Conservation (phyloP, 2,113 vertebrate species). For the Vicugna pacos region DNA sequence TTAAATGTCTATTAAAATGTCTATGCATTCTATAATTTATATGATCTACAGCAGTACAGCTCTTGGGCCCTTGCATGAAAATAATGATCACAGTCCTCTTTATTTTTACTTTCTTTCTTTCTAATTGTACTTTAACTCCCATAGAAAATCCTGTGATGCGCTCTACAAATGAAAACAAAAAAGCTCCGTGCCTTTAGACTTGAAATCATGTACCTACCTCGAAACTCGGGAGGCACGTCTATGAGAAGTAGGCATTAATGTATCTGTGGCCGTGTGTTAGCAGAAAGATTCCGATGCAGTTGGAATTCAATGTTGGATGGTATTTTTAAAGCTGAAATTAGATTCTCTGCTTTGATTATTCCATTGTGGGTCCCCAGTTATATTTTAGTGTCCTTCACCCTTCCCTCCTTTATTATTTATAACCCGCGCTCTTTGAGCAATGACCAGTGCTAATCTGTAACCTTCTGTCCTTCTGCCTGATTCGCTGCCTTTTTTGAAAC, state of each 20-base stretch:
- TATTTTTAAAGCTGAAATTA: constrained; percentile 96
- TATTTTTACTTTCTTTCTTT: not conserved
- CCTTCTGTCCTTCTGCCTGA: constrained; percentile 99
- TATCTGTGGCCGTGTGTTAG: constrained; percentile 48
- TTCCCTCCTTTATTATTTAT: constrained; percentile 99
- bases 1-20: constrained; percentile 3
- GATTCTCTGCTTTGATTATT: constrained; percentile 96
- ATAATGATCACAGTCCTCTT: not conserved
- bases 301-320: constrained; percentile 86
- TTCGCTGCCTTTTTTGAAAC: constrained; percentile 97
- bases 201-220: not conserved
- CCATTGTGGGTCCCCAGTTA: constrained; percentile 92
- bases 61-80: not conserved
- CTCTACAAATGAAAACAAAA: constrained; percentile 7
- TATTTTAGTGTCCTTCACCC: constrained; percentile 95
- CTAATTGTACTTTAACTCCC: not conserved
- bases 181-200: not conserved
- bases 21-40: not conserved
- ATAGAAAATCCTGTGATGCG: not conserved
- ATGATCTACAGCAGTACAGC: not conserved
- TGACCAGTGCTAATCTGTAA: constrained; percentile 99
- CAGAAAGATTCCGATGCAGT: constrained; percentile 51
- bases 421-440: constrained; percentile 97
- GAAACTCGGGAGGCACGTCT: constrained; percentile 33
- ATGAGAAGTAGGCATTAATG: not conserved